Base-by-base conservation (phyloP, 1,140 invertebrate genomes). In the Drosophila sulfurigaster region DNA sequence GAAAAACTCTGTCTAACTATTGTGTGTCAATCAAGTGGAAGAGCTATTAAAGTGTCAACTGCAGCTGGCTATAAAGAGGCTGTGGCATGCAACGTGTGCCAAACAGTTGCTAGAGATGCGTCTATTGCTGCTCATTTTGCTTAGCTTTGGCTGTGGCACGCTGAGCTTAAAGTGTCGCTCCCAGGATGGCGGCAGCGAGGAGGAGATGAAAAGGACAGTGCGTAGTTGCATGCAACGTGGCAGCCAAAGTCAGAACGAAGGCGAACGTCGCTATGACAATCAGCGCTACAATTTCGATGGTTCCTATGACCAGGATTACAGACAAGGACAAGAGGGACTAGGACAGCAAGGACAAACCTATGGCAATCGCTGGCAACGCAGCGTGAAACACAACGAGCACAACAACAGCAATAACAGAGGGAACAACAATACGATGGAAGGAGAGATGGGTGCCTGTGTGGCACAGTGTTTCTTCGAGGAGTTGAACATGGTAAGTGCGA, bases 401-500 rank as follows among this genome's bases (percentile, higher is more conserved):
- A 81, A 75, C 38, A 79, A 75, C 58, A 78, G 74, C 66, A 71
- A 62, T n/a, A 81, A 69, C 30, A 69, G 75, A 25, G 65, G 64
- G 32, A 66, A 70, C 13, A 75, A 69, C 41, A 64, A 60, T 15
- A 38, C 35, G 0, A 38, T 10, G 35, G 45, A 63, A 0, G 54
- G 57, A 13, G 64, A 43, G 45, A 43, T n/a, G 66, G 49, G 30
- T 45, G 51, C 13, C 54, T 94, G 94, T 74, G 93, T 94, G 3
- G 76, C 94, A 30, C 93, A 94, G 70, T 94, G 94, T 62, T 94
- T 94, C 70, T 91, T 94, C 70, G 93, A 94, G 68, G 92, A 94
- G 71, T 78, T 94, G 69, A 93, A 94, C 68, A 94, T 94, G 94
- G 94, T 94, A 83, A 79, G n/a, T 5, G 74, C 58, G 10, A n/a